A percentile compares a stretch with the other conserved stretches of the same genome.
Evolutionary conservation across 37 sponge, comb jelly and placozoan genomes (phyloP).

Genomic region (Cladorhizidae sp.): DNA sequence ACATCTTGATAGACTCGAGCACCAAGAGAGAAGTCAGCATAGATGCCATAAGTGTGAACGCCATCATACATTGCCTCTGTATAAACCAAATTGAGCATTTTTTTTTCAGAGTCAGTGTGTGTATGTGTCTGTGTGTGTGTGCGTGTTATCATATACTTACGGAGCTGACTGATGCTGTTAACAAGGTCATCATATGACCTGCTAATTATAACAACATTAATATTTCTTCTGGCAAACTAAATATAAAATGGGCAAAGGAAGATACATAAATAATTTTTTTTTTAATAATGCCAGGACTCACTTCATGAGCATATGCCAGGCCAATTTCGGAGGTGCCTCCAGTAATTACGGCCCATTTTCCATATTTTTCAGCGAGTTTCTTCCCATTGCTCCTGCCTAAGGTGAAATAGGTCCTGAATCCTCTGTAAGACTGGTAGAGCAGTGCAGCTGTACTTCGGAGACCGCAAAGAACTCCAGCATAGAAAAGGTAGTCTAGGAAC

Average conservation of each 20-base stretch:
- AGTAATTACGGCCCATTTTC: conserved; percentile 83
- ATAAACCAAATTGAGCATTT: no score
- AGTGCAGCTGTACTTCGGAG: background rate
- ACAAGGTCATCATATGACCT: conserved; percentile 61
- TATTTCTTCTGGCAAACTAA: conserved; percentile 67
- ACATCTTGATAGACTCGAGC: conserved; percentile 64
- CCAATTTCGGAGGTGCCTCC: conserved; percentile 78
- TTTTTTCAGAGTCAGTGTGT: no score
- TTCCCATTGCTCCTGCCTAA: conserved; percentile 10
- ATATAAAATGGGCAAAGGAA: background rate
- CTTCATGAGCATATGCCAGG: conserved; percentile 80
- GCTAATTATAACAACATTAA: conserved; percentile 74
- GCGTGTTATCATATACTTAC: conserved; percentile 48
- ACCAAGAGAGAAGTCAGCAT: conserved; percentile 74
- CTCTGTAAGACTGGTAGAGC: background rate
- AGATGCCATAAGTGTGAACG: conserved; percentile 63
- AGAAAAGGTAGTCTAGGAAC: conserved; percentile 36
- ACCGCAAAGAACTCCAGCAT: conserved; percentile 49
- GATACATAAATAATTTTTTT: background rate
- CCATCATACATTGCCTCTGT: conserved; percentile 37
- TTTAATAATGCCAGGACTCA: conserved; percentile 1
- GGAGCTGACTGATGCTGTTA: conserved; percentile 44
- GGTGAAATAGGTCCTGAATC: conserved; percentile 55
- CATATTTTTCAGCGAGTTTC: conserved; percentile 36
- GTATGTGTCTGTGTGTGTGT: no score